A percentile compares a stretch with the other conserved stretches of the same genome.
These are phyloP conservation scores for Lagorchestes hirsutus DNA, from an alignment of 2,797 vertebrate genomes.

Conservation along the genomic window DNA sequence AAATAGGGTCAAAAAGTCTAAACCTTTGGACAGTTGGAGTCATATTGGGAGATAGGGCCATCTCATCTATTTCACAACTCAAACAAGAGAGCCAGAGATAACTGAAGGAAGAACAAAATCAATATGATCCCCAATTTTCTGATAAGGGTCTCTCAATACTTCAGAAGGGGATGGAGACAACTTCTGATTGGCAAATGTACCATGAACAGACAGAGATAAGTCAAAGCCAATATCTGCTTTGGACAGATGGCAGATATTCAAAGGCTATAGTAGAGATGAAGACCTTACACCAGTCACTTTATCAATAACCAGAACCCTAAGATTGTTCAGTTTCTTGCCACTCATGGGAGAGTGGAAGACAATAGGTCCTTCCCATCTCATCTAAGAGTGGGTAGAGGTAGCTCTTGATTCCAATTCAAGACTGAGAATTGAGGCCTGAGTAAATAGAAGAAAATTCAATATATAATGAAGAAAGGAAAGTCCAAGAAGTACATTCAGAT, in stretches of 20 bases:
- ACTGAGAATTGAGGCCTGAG: not conserved
- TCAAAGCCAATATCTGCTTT: not conserved
- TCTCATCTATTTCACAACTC: not conserved
- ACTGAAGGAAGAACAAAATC: not conserved
- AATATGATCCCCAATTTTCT: not conserved
- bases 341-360: rapidly evolving
- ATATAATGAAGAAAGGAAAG: not conserved
- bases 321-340: not conserved
- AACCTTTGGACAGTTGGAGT: not conserved
- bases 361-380: not conserved
- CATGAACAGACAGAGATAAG: not conserved
- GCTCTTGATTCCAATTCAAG: not conserved
- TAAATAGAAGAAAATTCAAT: not conserved
- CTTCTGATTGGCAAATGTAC: not conserved
- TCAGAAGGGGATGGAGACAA: not conserved
- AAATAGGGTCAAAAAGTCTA: not conserved
- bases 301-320: not conserved
- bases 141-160: not conserved
- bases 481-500: not conserved
- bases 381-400: not conserved
- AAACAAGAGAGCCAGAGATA: not conserved
- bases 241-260: not conserved
- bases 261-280: not conserved
- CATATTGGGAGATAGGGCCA: not conserved
- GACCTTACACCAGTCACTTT: not conserved